phyloP scores from a whole-genome alignment of 2,797 vertebrate genomes.

The Melanotaenia maccullochi region DNA sequence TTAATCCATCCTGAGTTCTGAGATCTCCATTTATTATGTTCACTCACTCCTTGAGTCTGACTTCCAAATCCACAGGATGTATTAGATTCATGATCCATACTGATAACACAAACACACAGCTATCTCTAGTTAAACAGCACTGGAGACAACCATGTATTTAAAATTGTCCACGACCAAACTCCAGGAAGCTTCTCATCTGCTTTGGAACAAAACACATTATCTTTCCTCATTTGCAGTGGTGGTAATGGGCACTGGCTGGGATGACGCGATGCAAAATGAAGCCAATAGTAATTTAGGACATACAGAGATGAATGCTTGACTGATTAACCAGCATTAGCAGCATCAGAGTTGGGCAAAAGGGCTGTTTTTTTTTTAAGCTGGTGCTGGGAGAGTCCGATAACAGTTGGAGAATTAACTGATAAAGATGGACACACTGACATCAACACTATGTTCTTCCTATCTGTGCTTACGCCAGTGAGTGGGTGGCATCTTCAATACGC shows the following conservation, averaged over 20 bases:
- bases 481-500: conserved; percentile 26
- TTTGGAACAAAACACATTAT: conserved; percentile 58
- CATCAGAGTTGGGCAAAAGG: conserved; percentile 51
- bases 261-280: conserved; percentile 58
- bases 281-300: conserved; percentile 63
- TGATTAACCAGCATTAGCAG: conserved; percentile 64
- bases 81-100: conserved; percentile 44
- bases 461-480: conserved; percentile 7
- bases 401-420: conserved; percentile 45
- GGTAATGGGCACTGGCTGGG: conserved; percentile 49
- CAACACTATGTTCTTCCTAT: conserved; percentile 20
- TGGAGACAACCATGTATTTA: conserved; percentile 11
- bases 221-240: conserved; percentile 42
- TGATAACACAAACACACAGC: conserved; percentile 29
- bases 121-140: neutral
- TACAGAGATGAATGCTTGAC: conserved; percentile 62
- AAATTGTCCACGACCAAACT: conserved; percentile 15
- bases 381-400: conserved; percentile 57
- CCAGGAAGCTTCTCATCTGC: conserved; percentile 47
- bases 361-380: conserved; percentile 28
- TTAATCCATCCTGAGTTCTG: conserved; percentile 27
- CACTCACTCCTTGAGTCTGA: conserved; percentile 3
- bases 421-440: conserved; percentile 57
- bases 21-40: conserved; percentile 33
- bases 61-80: conserved; percentile 37